Evolutionary conservation across 2,797 vertebrate genomes (phyloP), one percentile per base, ranked within the genome.

Genomic region (Balearica regulorum): DNA sequence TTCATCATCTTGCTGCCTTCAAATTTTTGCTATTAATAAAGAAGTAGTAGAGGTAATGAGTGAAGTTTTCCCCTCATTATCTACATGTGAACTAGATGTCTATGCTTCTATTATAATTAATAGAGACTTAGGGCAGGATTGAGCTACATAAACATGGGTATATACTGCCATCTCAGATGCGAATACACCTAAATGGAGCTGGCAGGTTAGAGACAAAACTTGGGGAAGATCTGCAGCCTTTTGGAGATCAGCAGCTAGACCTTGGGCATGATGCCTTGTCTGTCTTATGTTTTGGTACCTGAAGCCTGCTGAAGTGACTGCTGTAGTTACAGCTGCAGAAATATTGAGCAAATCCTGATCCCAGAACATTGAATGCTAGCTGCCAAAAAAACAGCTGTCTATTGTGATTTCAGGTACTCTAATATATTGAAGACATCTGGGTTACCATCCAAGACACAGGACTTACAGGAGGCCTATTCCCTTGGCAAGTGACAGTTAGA

Each of bases 101-200:
- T 95, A 29, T 46, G 9, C 29, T 88, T 26, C 14, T 78, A 17
- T 75, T 83, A 57, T 85, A 94, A 94, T 90, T 87, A 89, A 33
- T 37, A 80, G 82, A 80, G 82, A 94, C 84, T 89, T 61, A 86
- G 48, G 57, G n/a, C 18, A 87, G 44, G 25, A 94, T 90, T 96
- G 44, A 88, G 57, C 79, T 70, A 46, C 28, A 81, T 83, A 86
- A 94, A 90, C 72, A 85, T 6, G 13, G 48, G 17, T 77, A 83
- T 73, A 77, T 86, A 53, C 60, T 86, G 44, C 51, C 43, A 64
- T 64, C 87, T 88, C 49, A 71, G 53, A 78, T 83, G 64, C 39
- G 68, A 89, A 14, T 46, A 55, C 79, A 91, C 44, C 57, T 94
- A 94, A 96, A 94, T 57, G 61, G 69, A 95, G 37, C 61, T 96